Conservation (phyloP, 2,797 vertebrate species). For the Holocentrus rufus region DNA sequence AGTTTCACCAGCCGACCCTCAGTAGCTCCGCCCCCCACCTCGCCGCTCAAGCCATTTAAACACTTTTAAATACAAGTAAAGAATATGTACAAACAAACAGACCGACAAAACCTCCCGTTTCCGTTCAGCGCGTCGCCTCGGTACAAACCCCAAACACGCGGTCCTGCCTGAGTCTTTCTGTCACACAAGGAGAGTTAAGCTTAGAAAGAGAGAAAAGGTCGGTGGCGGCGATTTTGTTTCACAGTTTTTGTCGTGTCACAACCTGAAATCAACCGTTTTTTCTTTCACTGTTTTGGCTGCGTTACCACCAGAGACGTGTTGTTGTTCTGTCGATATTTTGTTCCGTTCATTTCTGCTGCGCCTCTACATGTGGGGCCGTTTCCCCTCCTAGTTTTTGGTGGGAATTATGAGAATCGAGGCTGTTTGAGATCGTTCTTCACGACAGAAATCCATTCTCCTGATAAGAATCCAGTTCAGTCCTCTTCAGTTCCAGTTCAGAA, state of each 20-base stretch:
- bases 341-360: not conserved
- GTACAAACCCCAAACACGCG: slow-evolving; percentile 56
- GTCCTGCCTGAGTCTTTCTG: slow-evolving; percentile 39
- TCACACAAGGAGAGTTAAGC: slow-evolving; percentile 33
- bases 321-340: not conserved
- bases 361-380: slow-evolving; percentile 15
- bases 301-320: not conserved
- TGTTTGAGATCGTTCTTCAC: not conserved
- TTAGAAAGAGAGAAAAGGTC: slow-evolving; percentile 36
- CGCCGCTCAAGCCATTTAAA: slow-evolving; percentile 63
- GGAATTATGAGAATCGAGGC: not conserved
- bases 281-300: slow-evolving; percentile 38
- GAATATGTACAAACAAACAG: slow-evolving; percentile 81
- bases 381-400: slow-evolving; percentile 9
- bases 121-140: slow-evolving; percentile 44
- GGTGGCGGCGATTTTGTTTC: slow-evolving; percentile 30
- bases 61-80: slow-evolving; percentile 80
- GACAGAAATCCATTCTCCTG: slow-evolving; percentile 12
- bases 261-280: slow-evolving; percentile 35
- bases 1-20: slow-evolving; percentile 31
- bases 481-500: not conserved
- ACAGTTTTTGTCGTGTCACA: slow-evolving; percentile 32
- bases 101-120: slow-evolving; percentile 14
- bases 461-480: slow-evolving; percentile 14
- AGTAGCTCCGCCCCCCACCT: slow-evolving; percentile 29